Evolutionary conservation across 2,797 vertebrate genomes (phyloP).

Genomic region (Yasuhikotakia modesta): DNA sequence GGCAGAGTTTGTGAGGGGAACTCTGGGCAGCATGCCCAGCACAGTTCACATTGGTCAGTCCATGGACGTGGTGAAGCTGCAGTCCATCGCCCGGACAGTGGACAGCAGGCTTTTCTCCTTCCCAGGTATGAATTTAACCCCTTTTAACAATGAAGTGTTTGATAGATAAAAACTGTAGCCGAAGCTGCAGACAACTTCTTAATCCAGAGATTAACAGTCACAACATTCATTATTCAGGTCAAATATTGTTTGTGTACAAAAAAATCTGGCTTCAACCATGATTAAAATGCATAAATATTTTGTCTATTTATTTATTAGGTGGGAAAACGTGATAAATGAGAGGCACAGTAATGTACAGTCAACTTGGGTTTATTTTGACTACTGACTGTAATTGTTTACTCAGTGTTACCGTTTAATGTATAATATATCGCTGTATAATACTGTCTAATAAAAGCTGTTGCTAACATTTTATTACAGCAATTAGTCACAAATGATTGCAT

Average conservation of each 20-base stretch:
- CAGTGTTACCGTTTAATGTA: too few species aligned
- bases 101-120: slow-evolving; percentile 97
- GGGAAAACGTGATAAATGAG: too few species aligned
- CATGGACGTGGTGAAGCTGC: slow-evolving; percentile 98
- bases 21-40: slow-evolving; percentile 97
- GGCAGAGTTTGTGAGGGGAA: slow-evolving; percentile 94
- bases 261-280: too few species aligned
- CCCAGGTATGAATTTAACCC: slow-evolving; percentile 78
- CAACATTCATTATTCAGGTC: not conserved
- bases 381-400: too few species aligned
- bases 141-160: not conserved
- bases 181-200: too few species aligned
- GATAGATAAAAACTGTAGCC: not conserved
- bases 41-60: slow-evolving; percentile 98
- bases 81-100: slow-evolving; percentile 95
- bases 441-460: too few species aligned
- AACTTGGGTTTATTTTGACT: too few species aligned
- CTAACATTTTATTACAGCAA: not conserved
- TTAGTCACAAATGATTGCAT: not conserved
- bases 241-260: not conserved
- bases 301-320: too few species aligned
- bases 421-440: too few species aligned
- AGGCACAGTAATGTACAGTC: too few species aligned
- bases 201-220: too few species aligned
- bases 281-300: too few species aligned